Evolutionary conservation across 2,113 vertebrate species (phyloP).

Genomic region (Oxyura jamaicensis): DNA sequence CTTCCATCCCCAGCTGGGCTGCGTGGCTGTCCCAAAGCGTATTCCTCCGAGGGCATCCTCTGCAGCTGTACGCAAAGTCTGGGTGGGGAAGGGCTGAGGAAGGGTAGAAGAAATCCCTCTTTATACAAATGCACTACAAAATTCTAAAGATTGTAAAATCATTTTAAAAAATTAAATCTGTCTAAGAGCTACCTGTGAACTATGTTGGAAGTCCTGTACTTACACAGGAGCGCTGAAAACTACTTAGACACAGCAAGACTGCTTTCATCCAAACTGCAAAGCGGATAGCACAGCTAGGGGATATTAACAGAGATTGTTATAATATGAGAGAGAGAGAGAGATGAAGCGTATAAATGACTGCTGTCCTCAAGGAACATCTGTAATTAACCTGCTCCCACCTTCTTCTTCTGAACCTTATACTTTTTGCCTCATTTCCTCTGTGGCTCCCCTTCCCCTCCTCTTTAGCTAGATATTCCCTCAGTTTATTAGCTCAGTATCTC

Average conservation of each 20-base stretch:
- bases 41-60: not conserved
- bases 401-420: not conserved
- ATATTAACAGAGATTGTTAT: not conserved
- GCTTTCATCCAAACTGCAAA: not conserved
- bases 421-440: not conserved
- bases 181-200: not conserved
- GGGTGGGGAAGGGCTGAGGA: not conserved
- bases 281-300: not conserved
- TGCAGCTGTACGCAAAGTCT: rapidly evolving
- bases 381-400: not conserved
- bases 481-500: not conserved
- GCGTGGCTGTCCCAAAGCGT: not conserved
- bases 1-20: not conserved
- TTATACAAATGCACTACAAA: not conserved
- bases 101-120: not conserved
- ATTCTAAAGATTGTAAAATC: not conserved
- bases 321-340: not conserved
- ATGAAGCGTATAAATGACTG: not conserved
- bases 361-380: not conserved
- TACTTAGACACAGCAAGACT: not conserved
- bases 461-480: not conserved
- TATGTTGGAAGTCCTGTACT: not conserved
- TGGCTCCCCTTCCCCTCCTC: not conserved
- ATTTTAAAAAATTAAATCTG: not conserved
- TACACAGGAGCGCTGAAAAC: not conserved